These are phyloP conservation scores for Branchipolynoe longqiensis DNA, from an alignment of 2,888 invertebrate genomes.

Conservation along the genomic window DNA sequence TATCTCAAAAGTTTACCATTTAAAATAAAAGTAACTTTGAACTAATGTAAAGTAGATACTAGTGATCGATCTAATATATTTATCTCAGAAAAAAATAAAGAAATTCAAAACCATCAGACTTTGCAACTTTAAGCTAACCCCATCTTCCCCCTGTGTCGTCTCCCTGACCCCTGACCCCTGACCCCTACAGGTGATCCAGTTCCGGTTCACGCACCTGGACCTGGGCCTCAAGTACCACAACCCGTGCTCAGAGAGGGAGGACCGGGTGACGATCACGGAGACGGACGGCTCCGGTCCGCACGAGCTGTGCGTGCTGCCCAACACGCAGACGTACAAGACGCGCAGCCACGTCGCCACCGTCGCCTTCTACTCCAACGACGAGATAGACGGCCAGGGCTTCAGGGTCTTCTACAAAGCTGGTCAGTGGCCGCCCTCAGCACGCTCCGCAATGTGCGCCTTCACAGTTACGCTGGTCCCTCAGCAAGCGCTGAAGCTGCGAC, in stretches of 20 bases:
- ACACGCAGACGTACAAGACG: constrained; percentile 72
- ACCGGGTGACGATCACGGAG: constrained; percentile 73
- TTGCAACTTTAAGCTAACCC: too few species aligned
- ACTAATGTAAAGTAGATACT: too few species aligned
- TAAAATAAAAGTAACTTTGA: too few species aligned
- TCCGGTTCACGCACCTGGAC: constrained; percentile 75
- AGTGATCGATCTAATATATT: too few species aligned
- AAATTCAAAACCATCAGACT: too few species aligned
- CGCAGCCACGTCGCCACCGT: constrained; percentile 72
- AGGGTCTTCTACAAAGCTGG: constrained; percentile 75
- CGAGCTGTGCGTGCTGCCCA: constrained; percentile 71
- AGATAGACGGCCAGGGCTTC: constrained; percentile 77
- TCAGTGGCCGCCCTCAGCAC: constrained; percentile 62
- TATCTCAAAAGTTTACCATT: too few species aligned
- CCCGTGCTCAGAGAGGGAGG: constrained; percentile 71
- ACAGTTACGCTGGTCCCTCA: too few species aligned
- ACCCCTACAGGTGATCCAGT: constrained; percentile 72
- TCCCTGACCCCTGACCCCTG: too few species aligned
- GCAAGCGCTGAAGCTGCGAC: too few species aligned
- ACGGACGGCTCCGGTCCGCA: constrained; percentile 66
- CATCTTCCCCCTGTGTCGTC: too few species aligned
- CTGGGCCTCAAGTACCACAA: constrained; percentile 71
- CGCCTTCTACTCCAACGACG: constrained; percentile 73
- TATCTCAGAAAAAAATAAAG: too few species aligned
- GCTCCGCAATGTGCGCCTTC: too few species aligned